phyloP scores from a whole-genome alignment of 2,888 invertebrate species.

The Chironomus riparius region DNA sequence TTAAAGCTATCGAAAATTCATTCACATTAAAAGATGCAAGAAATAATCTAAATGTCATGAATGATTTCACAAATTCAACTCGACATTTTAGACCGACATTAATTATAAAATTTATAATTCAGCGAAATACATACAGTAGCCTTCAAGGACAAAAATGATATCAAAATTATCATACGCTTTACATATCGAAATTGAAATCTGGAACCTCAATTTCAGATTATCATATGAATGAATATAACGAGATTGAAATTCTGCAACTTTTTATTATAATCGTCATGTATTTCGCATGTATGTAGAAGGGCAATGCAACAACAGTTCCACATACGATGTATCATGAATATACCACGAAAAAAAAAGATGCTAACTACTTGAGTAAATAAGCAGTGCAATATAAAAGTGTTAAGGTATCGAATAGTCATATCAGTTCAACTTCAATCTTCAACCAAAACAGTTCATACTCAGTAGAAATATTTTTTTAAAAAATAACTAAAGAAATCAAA shows the following conservation, averaged over 20 bases:
- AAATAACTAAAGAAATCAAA: neutral
- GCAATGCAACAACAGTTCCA: neutral
- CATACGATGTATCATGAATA: neutral
- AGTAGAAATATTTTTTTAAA: neutral
- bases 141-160: no score
- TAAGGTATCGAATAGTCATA: neutral
- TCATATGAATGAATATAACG: neutral
- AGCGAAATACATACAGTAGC: no score
- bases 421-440: neutral
- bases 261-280: neutral
- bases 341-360: neutral
- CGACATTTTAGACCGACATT: no score
- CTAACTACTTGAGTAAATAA: neutral
- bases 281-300: neutral
- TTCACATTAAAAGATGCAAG: no score
- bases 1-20: no score
- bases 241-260: neutral
- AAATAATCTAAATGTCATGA: no score
- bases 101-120: no score
- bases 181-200: no score
- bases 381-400: constrained; percentile 7
- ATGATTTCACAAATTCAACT: no score
- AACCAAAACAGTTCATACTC: neutral
- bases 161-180: no score
- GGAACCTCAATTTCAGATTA: no score